These are phyloP conservation scores for Elanoides forficatus DNA, from an alignment of 2,113 vertebrate species.

Conservation along the genomic window DNA sequence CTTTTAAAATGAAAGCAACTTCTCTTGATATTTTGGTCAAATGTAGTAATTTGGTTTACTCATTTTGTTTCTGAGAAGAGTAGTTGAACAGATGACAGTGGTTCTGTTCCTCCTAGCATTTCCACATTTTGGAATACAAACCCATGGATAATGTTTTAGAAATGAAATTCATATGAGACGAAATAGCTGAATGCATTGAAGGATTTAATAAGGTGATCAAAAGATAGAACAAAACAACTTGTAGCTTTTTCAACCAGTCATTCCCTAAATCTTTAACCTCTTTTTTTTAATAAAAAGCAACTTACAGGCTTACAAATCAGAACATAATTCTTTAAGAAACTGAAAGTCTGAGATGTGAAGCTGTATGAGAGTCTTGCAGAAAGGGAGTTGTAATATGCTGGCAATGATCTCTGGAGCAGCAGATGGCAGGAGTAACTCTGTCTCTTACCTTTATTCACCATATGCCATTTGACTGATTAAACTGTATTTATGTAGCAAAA, in stretches of 20 bases:
- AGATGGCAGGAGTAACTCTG: slow-evolving; percentile 39
- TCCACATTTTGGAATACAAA: neutral
- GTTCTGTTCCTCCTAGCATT: neutral
- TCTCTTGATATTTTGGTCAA: neutral
- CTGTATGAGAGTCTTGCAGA: neutral
- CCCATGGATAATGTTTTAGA: neutral
- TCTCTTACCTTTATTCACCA: slow-evolving; percentile 56
- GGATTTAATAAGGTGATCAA: neutral
- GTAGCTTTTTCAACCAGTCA: neutral
- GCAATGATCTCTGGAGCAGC: slow-evolving; percentile 12
- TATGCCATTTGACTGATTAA: slow-evolving; percentile 41
- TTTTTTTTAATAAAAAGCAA: neutral
- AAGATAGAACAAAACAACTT: neutral
- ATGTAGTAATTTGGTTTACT: neutral
- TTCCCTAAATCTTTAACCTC: neutral
- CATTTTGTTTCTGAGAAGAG: neutral
- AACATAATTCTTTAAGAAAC: neutral
- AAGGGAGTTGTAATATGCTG: neutral
- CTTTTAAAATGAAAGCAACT: neutral
- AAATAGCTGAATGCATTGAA: neutral
- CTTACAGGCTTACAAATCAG: neutral
- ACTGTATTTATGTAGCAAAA: slow-evolving; percentile 10
- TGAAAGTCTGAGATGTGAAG: neutral
- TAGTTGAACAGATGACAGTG: neutral
- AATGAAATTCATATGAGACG: neutral